Evolutionary conservation across 2,797 vertebrate genomes (phyloP).

Genomic region (Ambastaia sidthimunki): DNA sequence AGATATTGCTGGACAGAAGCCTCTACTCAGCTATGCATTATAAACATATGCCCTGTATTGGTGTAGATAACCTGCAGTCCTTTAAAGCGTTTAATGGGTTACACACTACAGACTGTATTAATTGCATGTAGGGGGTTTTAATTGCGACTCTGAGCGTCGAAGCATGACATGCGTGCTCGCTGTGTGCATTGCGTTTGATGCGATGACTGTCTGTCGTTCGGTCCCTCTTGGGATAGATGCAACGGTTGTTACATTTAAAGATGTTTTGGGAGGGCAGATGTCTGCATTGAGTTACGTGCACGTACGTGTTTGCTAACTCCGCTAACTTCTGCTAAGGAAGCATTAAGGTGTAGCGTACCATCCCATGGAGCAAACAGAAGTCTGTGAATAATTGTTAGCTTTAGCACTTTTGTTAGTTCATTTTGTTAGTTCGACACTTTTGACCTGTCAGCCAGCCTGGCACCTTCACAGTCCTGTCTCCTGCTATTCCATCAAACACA

Average conservation of each 20-base stretch:
- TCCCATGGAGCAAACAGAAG: slow-evolving; percentile 41
- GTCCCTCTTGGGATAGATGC: slow-evolving; percentile 62
- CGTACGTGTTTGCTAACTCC: slow-evolving; percentile 41
- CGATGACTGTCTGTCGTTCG: slow-evolving; percentile 76
- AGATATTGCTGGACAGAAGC: slow-evolving; percentile 19
- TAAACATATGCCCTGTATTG: slow-evolving; percentile 51
- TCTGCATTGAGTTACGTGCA: slow-evolving; percentile 43
- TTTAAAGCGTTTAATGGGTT: slow-evolving; percentile 53
- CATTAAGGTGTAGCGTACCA: background rate
- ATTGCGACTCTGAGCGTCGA: slow-evolving; percentile 63
- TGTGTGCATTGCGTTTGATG: slow-evolving; percentile 67
- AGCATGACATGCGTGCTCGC: slow-evolving; percentile 59
- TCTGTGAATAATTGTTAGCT: slow-evolving; percentile 20
- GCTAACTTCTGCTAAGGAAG: slow-evolving; percentile 19
- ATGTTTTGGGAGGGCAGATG: slow-evolving; percentile 9
- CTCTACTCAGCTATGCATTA: slow-evolving; percentile 28
- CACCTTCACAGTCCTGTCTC: slow-evolving; percentile 27
- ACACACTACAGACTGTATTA: slow-evolving; percentile 57
- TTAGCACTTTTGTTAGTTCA: slow-evolving; percentile 26
- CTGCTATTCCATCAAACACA: slow-evolving; percentile 28
- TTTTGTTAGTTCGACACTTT: slow-evolving; percentile 28
- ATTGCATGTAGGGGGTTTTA: slow-evolving; percentile 60
- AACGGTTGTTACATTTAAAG: slow-evolving; percentile 30
- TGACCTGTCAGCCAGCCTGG: slow-evolving; percentile 51
- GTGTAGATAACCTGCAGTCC: slow-evolving; percentile 45